Conservation (phyloP, 2,888 invertebrate genomes). For the Drosophila neonasuta region DNA sequence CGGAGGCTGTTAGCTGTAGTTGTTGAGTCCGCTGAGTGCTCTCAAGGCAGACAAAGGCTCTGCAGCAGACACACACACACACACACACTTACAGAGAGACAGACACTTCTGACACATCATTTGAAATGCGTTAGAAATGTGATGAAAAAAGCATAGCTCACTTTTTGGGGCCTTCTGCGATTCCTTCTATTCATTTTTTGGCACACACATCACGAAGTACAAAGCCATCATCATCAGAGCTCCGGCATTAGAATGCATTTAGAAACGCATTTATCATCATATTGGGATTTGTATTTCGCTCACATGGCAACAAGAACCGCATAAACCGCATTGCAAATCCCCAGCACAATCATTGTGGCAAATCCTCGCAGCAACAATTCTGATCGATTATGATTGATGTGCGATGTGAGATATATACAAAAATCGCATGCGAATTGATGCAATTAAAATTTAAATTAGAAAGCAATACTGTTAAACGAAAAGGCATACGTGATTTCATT, state of each 20-base stretch:
- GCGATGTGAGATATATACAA: constrained; percentile 10
- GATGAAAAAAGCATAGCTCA: constrained; percentile 45
- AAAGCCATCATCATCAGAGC: constrained; percentile 10
- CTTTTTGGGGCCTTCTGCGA: constrained; percentile 52
- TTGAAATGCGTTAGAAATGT: constrained; percentile 46
- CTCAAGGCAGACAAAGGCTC: constrained; percentile 63
- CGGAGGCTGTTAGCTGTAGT: constrained; percentile 42
- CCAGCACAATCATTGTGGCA: constrained; percentile 41
- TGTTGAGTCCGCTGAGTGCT: constrained; percentile 59
- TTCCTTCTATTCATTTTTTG: constrained; percentile 12
- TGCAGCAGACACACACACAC: constrained; percentile 41
- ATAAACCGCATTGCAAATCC: constrained; percentile 35
- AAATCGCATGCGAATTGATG: constrained; percentile 8
- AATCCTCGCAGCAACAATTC: constrained; percentile 45
- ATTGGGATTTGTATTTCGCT: constrained; percentile 55
- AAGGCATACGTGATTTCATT: constrained; percentile 72
- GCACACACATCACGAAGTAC: constrained; percentile 52
- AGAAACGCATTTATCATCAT: constrained; percentile 74
- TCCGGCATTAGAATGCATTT: constrained; percentile 72
- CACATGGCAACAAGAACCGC: background rate
- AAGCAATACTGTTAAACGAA: background rate
- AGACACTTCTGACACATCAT: constrained; percentile 48
- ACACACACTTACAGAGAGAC: constrained; percentile 19
- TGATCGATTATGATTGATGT: constrained; percentile 81
- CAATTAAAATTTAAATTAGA: constrained; percentile 74